phyloP scores from a whole-genome alignment of 2,888 invertebrate species.

The Drosophila tanythrix region DNA sequence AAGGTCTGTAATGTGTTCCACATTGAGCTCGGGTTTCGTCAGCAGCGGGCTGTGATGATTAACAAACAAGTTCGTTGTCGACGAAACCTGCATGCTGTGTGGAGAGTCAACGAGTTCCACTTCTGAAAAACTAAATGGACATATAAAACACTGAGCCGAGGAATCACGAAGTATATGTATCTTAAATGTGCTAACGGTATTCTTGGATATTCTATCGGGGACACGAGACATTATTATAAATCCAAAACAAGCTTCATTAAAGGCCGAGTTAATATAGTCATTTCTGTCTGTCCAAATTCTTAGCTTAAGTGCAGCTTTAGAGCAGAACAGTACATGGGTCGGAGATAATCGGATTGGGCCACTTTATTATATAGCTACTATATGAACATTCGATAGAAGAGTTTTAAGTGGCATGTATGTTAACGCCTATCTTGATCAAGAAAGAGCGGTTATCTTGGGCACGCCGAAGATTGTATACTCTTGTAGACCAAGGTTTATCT shows the following conservation, averaged over 20 bases:
- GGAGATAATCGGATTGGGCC: too few relatives aligned
- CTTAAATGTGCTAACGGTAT: neutral
- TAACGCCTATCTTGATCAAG: too few relatives aligned
- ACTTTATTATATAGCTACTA: too few relatives aligned
- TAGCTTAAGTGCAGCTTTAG: too few relatives aligned
- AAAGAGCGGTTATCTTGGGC: too few relatives aligned
- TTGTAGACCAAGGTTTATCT: too few relatives aligned
- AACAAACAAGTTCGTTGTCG: conserved; percentile 93
- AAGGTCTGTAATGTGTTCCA: conserved; percentile 74
- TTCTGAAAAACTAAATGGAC: neutral
- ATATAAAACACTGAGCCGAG: neutral
- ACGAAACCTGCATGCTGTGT: conserved; percentile 97
- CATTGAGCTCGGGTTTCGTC: conserved; percentile 95
- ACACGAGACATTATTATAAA: neutral
- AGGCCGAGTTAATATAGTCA: too few relatives aligned
- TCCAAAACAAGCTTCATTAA: neutral
- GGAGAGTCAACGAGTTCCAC: conserved; percentile 72
- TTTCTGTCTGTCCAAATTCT: too few relatives aligned
- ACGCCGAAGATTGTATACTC: too few relatives aligned
- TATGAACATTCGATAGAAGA: too few relatives aligned
- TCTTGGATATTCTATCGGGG: neutral
- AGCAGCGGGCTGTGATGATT: conserved; percentile 90
- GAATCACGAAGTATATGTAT: neutral
- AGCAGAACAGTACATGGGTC: too few relatives aligned
- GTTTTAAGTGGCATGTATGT: too few relatives aligned